A percentile compares a stretch with the other conserved stretches of the same genome.
These are phyloP conservation scores for Heliocidaris erythrogramma DNA, from an alignment of 35 echinoderm and acorn worm species.

Conservation along the genomic window DNA sequence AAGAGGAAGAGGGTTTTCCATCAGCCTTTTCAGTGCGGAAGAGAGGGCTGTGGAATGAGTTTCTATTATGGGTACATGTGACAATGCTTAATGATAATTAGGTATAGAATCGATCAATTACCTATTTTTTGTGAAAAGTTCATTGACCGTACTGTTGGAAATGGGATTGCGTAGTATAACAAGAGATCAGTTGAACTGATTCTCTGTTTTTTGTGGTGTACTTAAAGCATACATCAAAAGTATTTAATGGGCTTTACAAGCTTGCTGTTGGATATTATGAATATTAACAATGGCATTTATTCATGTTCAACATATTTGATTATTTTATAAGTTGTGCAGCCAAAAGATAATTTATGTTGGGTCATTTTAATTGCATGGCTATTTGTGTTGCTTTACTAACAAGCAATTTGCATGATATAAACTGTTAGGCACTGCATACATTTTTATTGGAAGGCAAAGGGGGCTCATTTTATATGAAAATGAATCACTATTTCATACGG, in stretches of 20 bases:
- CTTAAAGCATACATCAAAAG: too few relatives aligned
- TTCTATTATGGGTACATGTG: background rate
- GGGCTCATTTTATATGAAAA: background rate
- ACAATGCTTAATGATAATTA: background rate
- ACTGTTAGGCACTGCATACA: background rate
- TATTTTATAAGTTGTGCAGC: background rate
- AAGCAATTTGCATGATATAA: background rate
- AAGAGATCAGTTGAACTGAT: too few relatives aligned
- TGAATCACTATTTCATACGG: too few relatives aligned
- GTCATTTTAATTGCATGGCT: conserved; percentile 8
- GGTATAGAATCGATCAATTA: background rate
- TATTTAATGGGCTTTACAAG: background rate
- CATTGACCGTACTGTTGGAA: background rate
- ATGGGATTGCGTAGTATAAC: background rate
- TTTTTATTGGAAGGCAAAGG: background rate
- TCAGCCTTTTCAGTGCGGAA: background rate
- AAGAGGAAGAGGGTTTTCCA: background rate
- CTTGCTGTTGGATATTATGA: background rate
- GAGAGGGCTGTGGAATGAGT: background rate
- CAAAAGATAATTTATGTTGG: background rate
- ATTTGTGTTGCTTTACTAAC: conserved; percentile 17
- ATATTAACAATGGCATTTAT: background rate
- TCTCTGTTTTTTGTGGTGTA: too few relatives aligned
- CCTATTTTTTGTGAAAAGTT: background rate
- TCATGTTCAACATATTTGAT: background rate